A percentile compares a stretch with the other conserved stretches of the same genome.
phyloP scores from a whole-genome alignment of 2,113 vertebrate genomes.

The Tringa solitaria region DNA sequence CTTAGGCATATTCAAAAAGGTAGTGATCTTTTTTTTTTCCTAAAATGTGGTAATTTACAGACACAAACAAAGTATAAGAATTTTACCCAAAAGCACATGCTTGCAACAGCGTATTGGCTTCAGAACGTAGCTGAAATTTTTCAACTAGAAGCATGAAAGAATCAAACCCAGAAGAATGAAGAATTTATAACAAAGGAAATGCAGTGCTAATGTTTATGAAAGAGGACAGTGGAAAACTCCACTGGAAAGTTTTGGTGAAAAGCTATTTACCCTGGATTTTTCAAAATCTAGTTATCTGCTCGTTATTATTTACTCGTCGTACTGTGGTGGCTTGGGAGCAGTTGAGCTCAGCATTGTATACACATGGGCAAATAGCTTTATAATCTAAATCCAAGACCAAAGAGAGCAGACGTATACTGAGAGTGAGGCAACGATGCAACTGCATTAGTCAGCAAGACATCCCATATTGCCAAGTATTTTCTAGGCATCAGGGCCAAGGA shows the following conservation, averaged over 20 bases:
- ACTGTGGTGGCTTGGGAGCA: not conserved
- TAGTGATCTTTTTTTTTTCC: not conserved
- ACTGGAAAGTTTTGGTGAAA: not conserved
- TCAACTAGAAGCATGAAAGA: not conserved
- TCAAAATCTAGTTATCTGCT: not conserved
- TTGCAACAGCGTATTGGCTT: not conserved
- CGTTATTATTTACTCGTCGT: not conserved
- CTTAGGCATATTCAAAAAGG: not conserved
- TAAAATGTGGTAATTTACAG: not conserved
- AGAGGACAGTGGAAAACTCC: not conserved
- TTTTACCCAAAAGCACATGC: not conserved
- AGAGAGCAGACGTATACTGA: not conserved
- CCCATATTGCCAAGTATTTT: constrained; percentile 28
- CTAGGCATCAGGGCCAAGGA: constrained; percentile 19
- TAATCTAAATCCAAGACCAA: not conserved
- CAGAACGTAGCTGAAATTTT: not conserved
- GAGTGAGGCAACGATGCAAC: not conserved
- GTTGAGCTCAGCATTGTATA: not conserved
- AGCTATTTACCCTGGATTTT: not conserved
- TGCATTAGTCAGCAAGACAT: constrained; percentile 28
- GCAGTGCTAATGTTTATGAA: not conserved
- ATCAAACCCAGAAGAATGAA: constrained; percentile 28
- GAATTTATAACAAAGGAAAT: not conserved
- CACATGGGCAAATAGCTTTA: not conserved
- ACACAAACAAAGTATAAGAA: not conserved